Percentiles rank a stretch among this genome's conserved stretches.
These are phyloP conservation scores for Beroe forskalii DNA, from an alignment of 37 sponge, comb jelly and placozoan genomes.

Conservation along the genomic window DNA sequence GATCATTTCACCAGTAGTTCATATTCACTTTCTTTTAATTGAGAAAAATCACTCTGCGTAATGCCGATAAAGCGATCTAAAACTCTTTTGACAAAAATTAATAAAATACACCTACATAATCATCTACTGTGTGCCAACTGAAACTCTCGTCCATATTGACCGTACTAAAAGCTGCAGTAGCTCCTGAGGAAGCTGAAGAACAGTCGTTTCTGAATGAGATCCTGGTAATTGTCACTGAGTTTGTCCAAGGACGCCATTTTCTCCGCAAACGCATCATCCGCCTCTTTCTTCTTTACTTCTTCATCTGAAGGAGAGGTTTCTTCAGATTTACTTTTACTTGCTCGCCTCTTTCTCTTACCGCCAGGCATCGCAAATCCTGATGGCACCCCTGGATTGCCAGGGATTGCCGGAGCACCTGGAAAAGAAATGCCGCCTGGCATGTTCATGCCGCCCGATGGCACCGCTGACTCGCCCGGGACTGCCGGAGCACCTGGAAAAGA, in stretches of 20 bases:
- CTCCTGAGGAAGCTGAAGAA: neutral
- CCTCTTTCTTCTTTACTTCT: too few relatives aligned
- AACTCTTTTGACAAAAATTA: too few relatives aligned
- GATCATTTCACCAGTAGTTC: too few relatives aligned
- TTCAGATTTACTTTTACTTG: neutral
- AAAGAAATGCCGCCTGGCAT: neutral
- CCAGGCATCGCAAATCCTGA: neutral
- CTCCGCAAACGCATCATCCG: neutral
- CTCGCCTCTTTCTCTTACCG: neutral
- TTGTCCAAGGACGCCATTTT: neutral
- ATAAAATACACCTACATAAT: too few relatives aligned
- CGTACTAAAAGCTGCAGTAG: neutral
- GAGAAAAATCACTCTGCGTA: too few relatives aligned
- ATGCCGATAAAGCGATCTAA: too few relatives aligned
- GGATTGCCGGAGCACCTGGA: neutral
- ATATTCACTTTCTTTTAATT: too few relatives aligned
- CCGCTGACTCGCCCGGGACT: neutral
- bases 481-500: neutral
- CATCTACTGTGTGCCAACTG: too few relatives aligned
- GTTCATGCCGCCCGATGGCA: neutral
- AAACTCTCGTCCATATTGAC: too few relatives aligned
- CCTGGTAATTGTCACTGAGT: neutral
- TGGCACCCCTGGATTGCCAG: neutral
- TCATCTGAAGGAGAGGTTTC: neutral
- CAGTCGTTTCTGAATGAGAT: neutral